Base-by-base conservation (phyloP, 2,797 vertebrate species). In the Centropyge bicolor region DNA sequence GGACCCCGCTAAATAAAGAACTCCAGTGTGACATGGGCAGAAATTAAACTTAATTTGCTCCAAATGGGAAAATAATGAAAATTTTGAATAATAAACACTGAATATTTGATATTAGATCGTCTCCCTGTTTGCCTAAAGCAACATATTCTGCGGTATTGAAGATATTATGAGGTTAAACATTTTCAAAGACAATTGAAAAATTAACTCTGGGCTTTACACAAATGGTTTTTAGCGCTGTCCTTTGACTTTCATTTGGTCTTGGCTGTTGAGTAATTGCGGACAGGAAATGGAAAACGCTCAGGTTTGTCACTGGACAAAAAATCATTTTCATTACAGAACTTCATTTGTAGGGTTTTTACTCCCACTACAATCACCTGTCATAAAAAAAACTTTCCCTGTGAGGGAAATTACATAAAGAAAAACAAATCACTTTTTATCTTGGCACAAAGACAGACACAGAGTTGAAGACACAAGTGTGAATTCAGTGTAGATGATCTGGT, bases 1-100 rank as follows among this genome's bases (percentile, higher is more conserved):
- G 46, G 76, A 78, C 71, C 52, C 38, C 62, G 31, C 70, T 65
- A 89, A 92, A 92, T 88, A 76, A 90, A 86, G 76, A 87, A 86
- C 68, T 80, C 27, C 63, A 35, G 65, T 38, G 55, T 80, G 70
- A 80, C 81, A 74, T 61, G 43, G 49, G 73, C 70, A 78, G 60
- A 88, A 77, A 90, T 79, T 0, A 69, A 85, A 88, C 70, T 71
- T 73, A 83, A 89, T 79, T 65, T 70, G 62, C 78, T 85, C 78
- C 82, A 83, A 88, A 72, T 64, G 51, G 59, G 64, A 64, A 52
- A 22, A 76, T 82, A 76, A 85, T 79, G 67, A 72, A 49, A 77
- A 64, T 78, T 82, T 64, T 69, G 27, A 76, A 70, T 59, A 60
- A 45, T 43, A 79, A 52, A 55, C 19, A 63, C 4, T 31, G 16